phyloP scores from a whole-genome alignment of 35 echinoderm and acorn worm genomes.

The Chiridota heheva region DNA sequence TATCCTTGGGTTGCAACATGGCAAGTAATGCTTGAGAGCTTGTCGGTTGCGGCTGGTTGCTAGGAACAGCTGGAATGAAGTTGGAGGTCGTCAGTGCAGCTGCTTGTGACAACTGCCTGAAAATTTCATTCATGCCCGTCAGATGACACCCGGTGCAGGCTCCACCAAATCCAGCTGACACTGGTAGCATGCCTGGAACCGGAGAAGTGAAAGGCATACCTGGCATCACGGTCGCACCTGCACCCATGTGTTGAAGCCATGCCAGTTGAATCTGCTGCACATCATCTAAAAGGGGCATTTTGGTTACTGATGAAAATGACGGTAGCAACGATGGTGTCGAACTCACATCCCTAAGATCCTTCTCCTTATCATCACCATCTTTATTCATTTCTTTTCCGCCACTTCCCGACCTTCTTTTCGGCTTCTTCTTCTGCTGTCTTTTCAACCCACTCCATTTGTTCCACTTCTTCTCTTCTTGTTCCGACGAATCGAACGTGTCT shows the following conservation, averaged over 20 bases:
- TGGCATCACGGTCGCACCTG: too few species aligned
- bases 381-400: too few species aligned
- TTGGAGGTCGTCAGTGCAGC: too few species aligned
- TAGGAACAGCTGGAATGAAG: conserved; percentile 1
- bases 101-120: conserved; percentile 13
- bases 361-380: neutral
- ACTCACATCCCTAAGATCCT: neutral
- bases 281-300: neutral
- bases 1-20: conserved; percentile 27
- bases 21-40: conserved; percentile 20
- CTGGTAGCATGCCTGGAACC: conserved; percentile 13
- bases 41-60: neutral
- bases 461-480: too few species aligned
- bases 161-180: neutral
- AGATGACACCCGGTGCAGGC: conserved; percentile 9
- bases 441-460: too few species aligned
- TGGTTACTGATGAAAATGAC: neutral
- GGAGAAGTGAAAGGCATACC: neutral
- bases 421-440: too few species aligned
- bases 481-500: too few species aligned
- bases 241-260: conserved; percentile 27
- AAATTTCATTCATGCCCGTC: neutral
- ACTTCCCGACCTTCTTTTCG: too few species aligned
- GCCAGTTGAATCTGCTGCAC: conserved; percentile 30
- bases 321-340: neutral